phyloP scores from a whole-genome alignment of 1,140 invertebrate genomes.

The Saxidomus purpurata region DNA sequence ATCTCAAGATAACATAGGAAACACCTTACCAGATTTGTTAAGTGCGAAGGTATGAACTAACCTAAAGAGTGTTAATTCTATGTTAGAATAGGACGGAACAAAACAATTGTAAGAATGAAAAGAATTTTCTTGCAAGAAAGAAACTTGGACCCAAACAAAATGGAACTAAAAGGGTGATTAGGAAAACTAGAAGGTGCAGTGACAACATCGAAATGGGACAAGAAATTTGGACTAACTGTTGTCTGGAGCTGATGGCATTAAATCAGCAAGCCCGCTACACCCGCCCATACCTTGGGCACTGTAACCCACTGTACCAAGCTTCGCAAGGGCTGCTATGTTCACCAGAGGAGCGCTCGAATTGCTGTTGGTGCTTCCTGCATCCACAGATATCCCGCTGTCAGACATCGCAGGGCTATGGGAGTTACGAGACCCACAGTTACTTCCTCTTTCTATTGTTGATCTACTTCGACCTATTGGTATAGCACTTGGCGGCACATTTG shows the following conservation, averaged over 20 bases:
- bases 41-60: not conserved
- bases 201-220: conserved; percentile 38
- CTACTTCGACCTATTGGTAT: conserved; percentile 39
- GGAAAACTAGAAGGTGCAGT: not conserved
- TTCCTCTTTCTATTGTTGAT: conserved; percentile 56
- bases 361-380: conserved; percentile 90
- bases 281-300: conserved; percentile 71
- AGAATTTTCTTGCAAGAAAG: not conserved
- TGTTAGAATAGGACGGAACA: not conserved
- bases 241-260: conserved; percentile 35
- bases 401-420: conserved; percentile 85
- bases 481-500: conserved; percentile 18
- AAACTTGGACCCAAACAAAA: not conserved
- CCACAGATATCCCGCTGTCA: conserved; percentile 86
- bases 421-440: conserved; percentile 75
- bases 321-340: conserved; percentile 95
- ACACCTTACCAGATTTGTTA: too few relatives aligned
- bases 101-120: not conserved
- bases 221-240: conserved; percentile 56
- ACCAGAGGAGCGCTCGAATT: conserved; percentile 92
- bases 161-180: not conserved
- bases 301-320: conserved; percentile 89
- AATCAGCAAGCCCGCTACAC: conserved; percentile 37
- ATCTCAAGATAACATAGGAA: too few relatives aligned
- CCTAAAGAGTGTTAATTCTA: not conserved